These are phyloP conservation scores for Drosophila aff. DNA, from an alignment of 1,140 invertebrate genomes.

Conservation along the genomic window DNA sequence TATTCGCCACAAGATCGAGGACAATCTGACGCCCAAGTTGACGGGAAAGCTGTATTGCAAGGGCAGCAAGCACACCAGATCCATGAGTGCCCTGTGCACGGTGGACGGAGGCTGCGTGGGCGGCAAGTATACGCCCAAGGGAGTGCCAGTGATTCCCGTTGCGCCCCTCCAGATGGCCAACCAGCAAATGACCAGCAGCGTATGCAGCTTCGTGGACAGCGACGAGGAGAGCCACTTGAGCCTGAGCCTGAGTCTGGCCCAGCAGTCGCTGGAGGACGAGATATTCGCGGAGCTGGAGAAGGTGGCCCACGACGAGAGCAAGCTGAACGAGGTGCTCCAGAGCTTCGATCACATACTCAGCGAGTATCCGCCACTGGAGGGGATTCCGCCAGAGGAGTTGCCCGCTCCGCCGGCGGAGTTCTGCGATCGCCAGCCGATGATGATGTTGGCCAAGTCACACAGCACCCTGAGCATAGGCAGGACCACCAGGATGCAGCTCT, in stretches of 20 bases:
- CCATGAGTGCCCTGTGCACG: conserved; percentile 67
- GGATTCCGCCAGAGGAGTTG: conserved; percentile 25
- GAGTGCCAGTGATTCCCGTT: background rate
- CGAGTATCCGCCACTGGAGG: conserved; percentile 76
- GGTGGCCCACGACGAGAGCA: conserved; percentile 85
- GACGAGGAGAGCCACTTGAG: conserved; percentile 72
- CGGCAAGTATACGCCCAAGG: conserved; percentile 76
- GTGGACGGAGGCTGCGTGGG: conserved; percentile 63
- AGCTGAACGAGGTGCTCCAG: conserved; percentile 87
- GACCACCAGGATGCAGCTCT: conserved; percentile 53
- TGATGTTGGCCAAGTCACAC: conserved; percentile 85
- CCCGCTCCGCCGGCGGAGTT: conserved; percentile 60
- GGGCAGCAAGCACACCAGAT: conserved; percentile 78
- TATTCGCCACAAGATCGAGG: conserved; percentile 82
- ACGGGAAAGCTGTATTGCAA: conserved; percentile 73
- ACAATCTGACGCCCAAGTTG: conserved; percentile 78
- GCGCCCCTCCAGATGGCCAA: conserved; percentile 9
- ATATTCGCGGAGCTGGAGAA: conserved; percentile 85
- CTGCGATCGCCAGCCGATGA: conserved; percentile 35
- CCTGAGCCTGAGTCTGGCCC: conserved; percentile 68
- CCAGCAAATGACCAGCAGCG: conserved; percentile 51
- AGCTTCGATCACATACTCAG: conserved; percentile 88
- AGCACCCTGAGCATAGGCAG: conserved; percentile 61
- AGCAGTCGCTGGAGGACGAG: conserved; percentile 81
- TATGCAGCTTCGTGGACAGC: conserved; percentile 71